These are phyloP conservation scores for Rhagoletis pomonella DNA, from an alignment of 1,140 invertebrate genomes.

Conservation along the genomic window DNA sequence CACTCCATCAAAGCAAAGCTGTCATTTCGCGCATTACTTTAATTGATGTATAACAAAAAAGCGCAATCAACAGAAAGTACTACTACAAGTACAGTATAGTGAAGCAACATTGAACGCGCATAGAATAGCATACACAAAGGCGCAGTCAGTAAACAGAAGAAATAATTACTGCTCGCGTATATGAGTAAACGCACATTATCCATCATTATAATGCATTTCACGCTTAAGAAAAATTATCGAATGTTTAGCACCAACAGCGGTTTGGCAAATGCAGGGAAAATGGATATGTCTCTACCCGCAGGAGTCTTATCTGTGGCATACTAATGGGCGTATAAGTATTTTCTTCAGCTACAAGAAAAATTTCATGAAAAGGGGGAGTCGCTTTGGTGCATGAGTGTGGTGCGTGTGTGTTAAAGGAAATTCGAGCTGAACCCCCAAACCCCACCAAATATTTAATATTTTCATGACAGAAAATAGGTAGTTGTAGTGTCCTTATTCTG, in stretches of 20 bases:
- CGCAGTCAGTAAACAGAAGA: neutral
- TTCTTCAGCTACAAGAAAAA: neutral
- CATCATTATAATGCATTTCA: conserved; percentile 48
- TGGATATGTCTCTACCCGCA: neutral
- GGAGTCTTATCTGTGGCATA: neutral
- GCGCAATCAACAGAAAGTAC: neutral
- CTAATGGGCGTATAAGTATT: neutral
- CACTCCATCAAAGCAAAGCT: conserved; percentile 10
- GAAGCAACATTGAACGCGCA: neutral
- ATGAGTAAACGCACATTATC: conserved; percentile 3
- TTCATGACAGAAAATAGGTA: conserved; percentile 1
- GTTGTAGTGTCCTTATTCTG: neutral
- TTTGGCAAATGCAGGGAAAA: neutral
- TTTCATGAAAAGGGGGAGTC: neutral
- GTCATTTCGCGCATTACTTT: conserved; percentile 26
- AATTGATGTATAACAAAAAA: conserved; percentile 22
- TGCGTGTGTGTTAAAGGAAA: neutral
- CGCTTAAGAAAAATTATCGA: neutral
- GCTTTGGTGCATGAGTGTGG: neutral
- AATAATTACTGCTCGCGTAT: neutral
- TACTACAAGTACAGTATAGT: neutral
- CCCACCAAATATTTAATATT: neutral
- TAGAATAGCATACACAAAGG: conserved; percentile 26
- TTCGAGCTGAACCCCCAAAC: neutral
- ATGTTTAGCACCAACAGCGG: neutral